A percentile compares a stretch with the other conserved stretches of the same genome.
These are phyloP conservation scores for Dromococcyx pavoninus DNA, from an alignment of 2,797 vertebrate genomes.

Conservation along the genomic window DNA sequence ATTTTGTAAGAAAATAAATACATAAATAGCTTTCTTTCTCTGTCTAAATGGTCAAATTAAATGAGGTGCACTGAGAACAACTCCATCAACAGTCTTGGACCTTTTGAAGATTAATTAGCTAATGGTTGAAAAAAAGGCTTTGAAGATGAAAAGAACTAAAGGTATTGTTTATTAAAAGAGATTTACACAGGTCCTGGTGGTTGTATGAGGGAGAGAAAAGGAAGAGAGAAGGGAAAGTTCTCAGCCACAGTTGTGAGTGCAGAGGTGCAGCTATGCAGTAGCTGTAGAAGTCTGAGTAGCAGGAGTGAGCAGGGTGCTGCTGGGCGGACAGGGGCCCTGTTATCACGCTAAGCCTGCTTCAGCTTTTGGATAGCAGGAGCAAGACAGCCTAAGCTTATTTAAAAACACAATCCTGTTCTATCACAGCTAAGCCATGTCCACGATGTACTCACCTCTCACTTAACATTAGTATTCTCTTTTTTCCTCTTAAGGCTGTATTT, in stretches of 20 bases:
- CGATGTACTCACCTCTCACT: neutral
- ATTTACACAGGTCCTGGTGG: neutral
- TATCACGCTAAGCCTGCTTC: neutral
- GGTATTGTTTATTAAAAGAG: neutral
- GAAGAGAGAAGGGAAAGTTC: neutral
- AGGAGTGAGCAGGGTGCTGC: neutral
- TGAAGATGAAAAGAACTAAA: neutral
- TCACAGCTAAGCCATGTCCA: neutral
- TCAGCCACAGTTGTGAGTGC: accelerated
- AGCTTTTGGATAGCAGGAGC: neutral
- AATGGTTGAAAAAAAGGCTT: neutral
- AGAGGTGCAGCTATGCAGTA: neutral
- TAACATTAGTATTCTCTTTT: neutral
- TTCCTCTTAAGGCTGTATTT: neutral
- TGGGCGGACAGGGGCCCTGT: too few species aligned
- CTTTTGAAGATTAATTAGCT: neutral
- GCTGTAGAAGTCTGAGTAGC: neutral
- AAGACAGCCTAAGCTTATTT: neutral
- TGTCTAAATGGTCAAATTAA: neutral
- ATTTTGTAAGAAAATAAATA: neutral
- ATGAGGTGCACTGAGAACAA: neutral
- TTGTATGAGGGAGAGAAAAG: neutral
- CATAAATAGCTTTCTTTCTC: neutral
- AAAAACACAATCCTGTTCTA: neutral
- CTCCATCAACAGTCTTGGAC: neutral